Evolutionary conservation across 2,888 invertebrate species (phyloP).

Genomic region (Heliconius hortense): DNA sequence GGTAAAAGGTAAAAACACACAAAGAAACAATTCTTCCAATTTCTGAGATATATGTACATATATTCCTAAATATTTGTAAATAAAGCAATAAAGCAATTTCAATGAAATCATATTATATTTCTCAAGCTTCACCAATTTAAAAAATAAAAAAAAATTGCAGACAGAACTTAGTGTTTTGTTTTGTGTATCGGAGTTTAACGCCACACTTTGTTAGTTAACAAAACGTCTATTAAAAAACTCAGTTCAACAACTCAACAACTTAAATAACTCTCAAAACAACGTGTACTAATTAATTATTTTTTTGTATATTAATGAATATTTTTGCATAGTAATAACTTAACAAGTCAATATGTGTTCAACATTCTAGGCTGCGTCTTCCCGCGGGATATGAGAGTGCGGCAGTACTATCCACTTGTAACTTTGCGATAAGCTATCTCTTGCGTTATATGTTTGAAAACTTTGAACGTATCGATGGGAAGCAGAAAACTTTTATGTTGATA

Average conservation of each 20-base stretch:
- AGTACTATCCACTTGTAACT: conserved; percentile 37
- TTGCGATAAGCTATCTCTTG: conserved; percentile 5
- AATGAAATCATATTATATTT: no score
- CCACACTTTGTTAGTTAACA: not conserved
- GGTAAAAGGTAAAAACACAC: no score
- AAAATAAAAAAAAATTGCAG: no score
- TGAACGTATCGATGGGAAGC: not conserved
- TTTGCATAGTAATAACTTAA: conserved; percentile 45
- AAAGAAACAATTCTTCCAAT: no score
- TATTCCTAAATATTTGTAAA: no score
- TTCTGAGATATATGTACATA: no score
- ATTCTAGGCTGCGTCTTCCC: conserved; percentile 39
- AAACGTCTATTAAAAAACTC: not conserved
- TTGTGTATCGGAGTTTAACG: not conserved
- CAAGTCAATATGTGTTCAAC: conserved; percentile 38
- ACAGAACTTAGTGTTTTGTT: no score
- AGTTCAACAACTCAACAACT: no score
- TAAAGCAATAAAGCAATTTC: no score
- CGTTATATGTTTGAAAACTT: not conserved
- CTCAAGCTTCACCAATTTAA: no score
- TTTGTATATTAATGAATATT: conserved; percentile 29
- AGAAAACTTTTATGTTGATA: not conserved
- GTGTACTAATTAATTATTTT: not conserved
- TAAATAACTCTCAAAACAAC: not conserved
- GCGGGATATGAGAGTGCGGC: conserved; percentile 40